Evolutionary conservation across 2,888 invertebrate species (phyloP).

Genomic region (Sepioteuthis lessoniana): DNA sequence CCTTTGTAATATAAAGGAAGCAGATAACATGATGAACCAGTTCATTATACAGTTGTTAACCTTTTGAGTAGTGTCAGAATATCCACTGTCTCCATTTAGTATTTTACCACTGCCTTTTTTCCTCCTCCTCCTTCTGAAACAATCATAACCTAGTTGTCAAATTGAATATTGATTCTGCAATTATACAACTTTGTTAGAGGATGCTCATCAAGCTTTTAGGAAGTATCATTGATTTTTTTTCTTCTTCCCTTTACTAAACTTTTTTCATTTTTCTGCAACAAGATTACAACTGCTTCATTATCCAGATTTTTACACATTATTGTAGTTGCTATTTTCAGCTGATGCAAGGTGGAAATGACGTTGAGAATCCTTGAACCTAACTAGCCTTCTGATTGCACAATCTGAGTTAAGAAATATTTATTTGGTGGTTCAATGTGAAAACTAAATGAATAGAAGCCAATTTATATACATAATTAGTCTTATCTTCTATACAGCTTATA

Average conservation of each 20-base stretch:
- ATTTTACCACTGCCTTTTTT: not conserved
- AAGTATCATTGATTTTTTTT: constrained; percentile 33
- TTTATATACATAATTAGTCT: too few species aligned
- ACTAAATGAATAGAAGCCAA: too few species aligned
- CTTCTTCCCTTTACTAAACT: not conserved
- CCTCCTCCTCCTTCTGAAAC: not conserved
- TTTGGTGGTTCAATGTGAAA: not conserved
- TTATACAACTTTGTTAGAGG: constrained; percentile 9
- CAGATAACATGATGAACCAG: not conserved
- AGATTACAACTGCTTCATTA: constrained; percentile 1
- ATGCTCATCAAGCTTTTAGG: not conserved
- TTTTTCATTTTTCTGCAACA: not conserved
- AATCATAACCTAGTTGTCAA: constrained; percentile 9
- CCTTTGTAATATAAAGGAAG: not conserved
- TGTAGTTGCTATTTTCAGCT: constrained; percentile 17
- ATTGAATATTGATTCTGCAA: constrained; percentile 6
- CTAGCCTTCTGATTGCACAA: not conserved
- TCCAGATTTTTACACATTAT: not conserved
- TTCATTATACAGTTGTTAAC: not conserved
- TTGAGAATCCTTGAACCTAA: not conserved
- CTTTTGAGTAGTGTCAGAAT: not conserved
- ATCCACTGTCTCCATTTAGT: not conserved
- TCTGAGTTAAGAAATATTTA: not conserved
- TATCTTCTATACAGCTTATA: too few species aligned
- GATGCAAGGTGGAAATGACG: not conserved